Evolutionary conservation across 2,888 invertebrate species (phyloP), one percentile per base, ranked within the genome.

Genomic region (Xestia ashworthii): DNA sequence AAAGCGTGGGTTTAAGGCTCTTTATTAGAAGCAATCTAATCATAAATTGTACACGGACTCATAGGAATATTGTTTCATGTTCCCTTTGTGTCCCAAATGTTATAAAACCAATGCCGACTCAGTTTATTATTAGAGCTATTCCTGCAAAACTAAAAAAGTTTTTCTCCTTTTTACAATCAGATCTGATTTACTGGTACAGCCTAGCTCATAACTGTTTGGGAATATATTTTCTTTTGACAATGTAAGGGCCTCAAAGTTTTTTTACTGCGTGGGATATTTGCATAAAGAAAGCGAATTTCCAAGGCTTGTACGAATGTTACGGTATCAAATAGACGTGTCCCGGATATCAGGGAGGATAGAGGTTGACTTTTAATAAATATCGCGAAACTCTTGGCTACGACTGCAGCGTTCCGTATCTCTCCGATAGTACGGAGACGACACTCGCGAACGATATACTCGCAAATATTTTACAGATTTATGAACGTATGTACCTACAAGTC

Each of bases 291-390:
- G 58, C 32, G 53, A 65, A 67, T 71, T 73, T 79, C 44, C 50
- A 72, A 74, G 53, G 25, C 41, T 69, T 67, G 32, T 38, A 70
- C 65, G 66, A 69, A 78, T 64, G 22, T 70, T 53, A 58, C 48
- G 50, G 69, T 64, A 60, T 46, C 14, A 65, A 78, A 73, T 72
- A 44, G 60, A 79, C 62, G 66, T 72, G 48, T 76, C 66, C 62
- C 65, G 66, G 74, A 79, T 79, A 73, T 71, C 60, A 71, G 32
- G 14, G 65, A 38, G 74, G 74, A 76, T 66, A 16, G 66, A 62
- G 71, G 71, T 74, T 76, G 48, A 82, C 71, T 82, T 71, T 76
- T 70, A 79, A 86, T 76, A 53, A 69, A 84, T 79, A 79, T 83
- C 12, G 38, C 62, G 55, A 69, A 67, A 19, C 53, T 78, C 46